phyloP scores from a whole-genome alignment of 2,888 invertebrate species.

The Pedicia rivosa region DNA sequence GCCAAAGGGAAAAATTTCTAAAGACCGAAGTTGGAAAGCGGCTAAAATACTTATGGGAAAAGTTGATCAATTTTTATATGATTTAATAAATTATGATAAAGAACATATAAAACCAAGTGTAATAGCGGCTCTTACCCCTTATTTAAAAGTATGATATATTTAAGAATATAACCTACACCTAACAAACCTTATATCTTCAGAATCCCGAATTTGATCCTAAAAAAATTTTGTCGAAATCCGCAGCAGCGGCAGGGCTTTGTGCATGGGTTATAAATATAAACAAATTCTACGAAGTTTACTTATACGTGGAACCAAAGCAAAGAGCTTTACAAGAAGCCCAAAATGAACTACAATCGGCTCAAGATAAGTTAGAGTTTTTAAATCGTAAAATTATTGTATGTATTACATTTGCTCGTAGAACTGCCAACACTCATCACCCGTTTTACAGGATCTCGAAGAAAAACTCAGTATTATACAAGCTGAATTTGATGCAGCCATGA shows the following conservation, averaged over 20 bases:
- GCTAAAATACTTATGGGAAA: slow-evolving; percentile 71
- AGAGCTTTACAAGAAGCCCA: slow-evolving; percentile 76
- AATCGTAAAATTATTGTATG: slow-evolving; percentile 49
- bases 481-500: slow-evolving; percentile 75
- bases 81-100: slow-evolving; percentile 78
- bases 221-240: slow-evolving; percentile 70
- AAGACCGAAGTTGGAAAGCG: slow-evolving; percentile 89
- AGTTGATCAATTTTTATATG: slow-evolving; percentile 73
- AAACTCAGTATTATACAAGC: slow-evolving; percentile 60
- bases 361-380: slow-evolving; percentile 60
- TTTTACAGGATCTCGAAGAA: slow-evolving; percentile 36
- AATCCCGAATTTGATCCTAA: slow-evolving; percentile 74
- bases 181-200: slow-evolving; percentile 13
- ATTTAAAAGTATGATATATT: slow-evolving; percentile 19
- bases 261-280: slow-evolving; percentile 90
- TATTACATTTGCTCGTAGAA: slow-evolving; percentile 1
- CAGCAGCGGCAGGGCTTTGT: slow-evolving; percentile 85
- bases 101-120: slow-evolving; percentile 84
- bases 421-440: neutral
- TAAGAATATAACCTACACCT: too few species aligned
- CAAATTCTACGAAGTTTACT: slow-evolving; percentile 78
- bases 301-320: slow-evolving; percentile 85
- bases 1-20: slow-evolving; percentile 69
- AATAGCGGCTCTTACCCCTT: slow-evolving; percentile 50
- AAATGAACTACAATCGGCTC: slow-evolving; percentile 64